A percentile compares a stretch with the other conserved stretches of the same genome.
phyloP scores from a whole-genome alignment of 2,888 invertebrate species.

The Polydrusus pterygomalis region DNA sequence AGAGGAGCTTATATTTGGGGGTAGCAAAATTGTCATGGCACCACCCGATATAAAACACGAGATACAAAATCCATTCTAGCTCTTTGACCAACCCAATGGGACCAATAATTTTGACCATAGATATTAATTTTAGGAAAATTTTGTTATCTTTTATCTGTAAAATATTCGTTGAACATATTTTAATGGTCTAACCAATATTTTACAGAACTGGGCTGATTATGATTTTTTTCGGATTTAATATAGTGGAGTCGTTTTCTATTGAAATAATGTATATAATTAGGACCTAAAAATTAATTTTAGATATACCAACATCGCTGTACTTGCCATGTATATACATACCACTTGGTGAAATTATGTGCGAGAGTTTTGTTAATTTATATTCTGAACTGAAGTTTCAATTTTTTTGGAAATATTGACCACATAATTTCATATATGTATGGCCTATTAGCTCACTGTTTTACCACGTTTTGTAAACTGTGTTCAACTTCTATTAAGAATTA shows the following conservation, averaged over 20 bases:
- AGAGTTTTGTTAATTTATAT: not conserved
- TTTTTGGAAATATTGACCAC: slow-evolving; percentile 6
- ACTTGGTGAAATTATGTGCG: slow-evolving; percentile 30
- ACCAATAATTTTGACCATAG: slow-evolving; percentile 18
- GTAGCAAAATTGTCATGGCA: too few species aligned
- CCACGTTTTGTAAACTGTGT: slow-evolving; percentile 21
- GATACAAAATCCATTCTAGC: slow-evolving; percentile 16
- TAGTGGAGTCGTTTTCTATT: slow-evolving; percentile 10
- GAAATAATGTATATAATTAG: slow-evolving; percentile 30
- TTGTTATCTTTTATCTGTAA: too few species aligned
- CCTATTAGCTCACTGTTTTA: slow-evolving; percentile 26
- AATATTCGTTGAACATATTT: not conserved
- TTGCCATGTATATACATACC: slow-evolving; percentile 42
- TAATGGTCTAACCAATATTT: too few species aligned
- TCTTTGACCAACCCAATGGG: slow-evolving; percentile 32
- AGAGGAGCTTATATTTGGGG: too few species aligned
- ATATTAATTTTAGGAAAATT: not conserved
- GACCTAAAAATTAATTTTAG: not conserved
- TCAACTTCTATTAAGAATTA: not conserved
- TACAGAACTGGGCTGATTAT: too few species aligned
- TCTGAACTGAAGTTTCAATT: not conserved
- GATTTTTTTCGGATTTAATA: not conserved
- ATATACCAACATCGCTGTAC: slow-evolving; percentile 28
- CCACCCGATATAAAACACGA: not conserved
- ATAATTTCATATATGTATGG: slow-evolving; percentile 18